Conservation (phyloP, 2,888 invertebrate species). For the Andrena haemorrhoa region DNA sequence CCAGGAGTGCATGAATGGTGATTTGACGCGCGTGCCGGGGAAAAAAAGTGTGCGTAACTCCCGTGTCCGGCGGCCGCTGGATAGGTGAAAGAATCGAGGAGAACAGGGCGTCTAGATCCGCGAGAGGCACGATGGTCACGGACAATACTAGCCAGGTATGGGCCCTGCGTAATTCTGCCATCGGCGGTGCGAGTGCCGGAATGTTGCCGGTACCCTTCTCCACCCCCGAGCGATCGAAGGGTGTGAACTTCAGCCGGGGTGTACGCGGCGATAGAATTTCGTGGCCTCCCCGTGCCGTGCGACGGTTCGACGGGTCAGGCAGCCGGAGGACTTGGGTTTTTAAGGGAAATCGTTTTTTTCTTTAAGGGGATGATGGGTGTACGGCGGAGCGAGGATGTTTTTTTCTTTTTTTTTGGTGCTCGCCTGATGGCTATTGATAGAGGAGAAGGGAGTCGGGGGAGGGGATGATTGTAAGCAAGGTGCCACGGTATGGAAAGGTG, state of each 20-base stretch:
- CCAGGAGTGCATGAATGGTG: constrained; percentile 69
- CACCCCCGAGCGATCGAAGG: constrained; percentile 48
- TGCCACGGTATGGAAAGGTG: neutral
- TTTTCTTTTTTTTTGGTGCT: neutral
- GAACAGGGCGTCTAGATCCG: constrained; percentile 23
- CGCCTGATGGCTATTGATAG: constrained; percentile 19
- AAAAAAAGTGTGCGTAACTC: constrained; percentile 38
- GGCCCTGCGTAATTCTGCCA: constrained; percentile 14
- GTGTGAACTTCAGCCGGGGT: constrained; percentile 35
- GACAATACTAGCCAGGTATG: constrained; percentile 83
- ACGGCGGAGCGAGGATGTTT: neutral
- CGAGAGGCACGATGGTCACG: constrained; percentile 80
- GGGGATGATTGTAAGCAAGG: constrained; percentile 36
- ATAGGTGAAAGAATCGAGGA: constrained; percentile 32
- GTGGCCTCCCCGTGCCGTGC: neutral
- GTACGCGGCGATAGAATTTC: neutral
- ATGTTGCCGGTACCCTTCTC: constrained; percentile 56
- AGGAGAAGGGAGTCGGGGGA: neutral
- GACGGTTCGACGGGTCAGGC: neutral
- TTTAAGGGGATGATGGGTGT: too few relatives aligned
- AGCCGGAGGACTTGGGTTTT: neutral
- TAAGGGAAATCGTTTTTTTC: neutral
- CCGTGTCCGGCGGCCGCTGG: constrained; percentile 57
- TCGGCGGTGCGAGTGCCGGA: constrained; percentile 20
- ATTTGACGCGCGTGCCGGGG: constrained; percentile 61